These are phyloP conservation scores for Stylophora pistillata DNA, from an alignment of 64 coral and sea anemone species.

Conservation along the genomic window DNA sequence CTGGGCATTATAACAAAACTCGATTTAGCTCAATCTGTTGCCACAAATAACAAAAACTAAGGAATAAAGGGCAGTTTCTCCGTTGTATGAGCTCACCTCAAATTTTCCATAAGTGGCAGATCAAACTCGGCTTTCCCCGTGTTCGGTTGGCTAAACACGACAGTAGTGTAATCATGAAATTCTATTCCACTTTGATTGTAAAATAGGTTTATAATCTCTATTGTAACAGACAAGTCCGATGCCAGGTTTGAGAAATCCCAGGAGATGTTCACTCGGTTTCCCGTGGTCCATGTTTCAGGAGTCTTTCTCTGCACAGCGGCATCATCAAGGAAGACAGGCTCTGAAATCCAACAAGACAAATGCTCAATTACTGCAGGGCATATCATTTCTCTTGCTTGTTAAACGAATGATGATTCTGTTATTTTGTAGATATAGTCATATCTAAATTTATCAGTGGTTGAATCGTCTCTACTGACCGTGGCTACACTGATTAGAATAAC, in stretches of 20 bases:
- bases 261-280: background rate
- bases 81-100: background rate
- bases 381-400: too few relatives aligned
- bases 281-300: background rate
- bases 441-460: too few relatives aligned
- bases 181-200: background rate
- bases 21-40: background rate
- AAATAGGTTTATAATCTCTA: constrained; percentile 7
- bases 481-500: too few relatives aligned
- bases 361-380: background rate
- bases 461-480: too few relatives aligned
- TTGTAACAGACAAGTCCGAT: background rate
- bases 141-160: background rate
- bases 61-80: background rate
- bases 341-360: background rate
- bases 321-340: background rate
- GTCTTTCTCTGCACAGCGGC: background rate
- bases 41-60: background rate
- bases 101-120: background rate
- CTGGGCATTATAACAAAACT: too few relatives aligned
- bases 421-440: too few relatives aligned
- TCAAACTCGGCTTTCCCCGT: constrained; percentile 23
- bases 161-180: background rate
- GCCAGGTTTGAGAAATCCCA: background rate
- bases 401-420: too few relatives aligned